phyloP scores from a whole-genome alignment of 2,797 vertebrate genomes.

The Ciconia nigra region DNA sequence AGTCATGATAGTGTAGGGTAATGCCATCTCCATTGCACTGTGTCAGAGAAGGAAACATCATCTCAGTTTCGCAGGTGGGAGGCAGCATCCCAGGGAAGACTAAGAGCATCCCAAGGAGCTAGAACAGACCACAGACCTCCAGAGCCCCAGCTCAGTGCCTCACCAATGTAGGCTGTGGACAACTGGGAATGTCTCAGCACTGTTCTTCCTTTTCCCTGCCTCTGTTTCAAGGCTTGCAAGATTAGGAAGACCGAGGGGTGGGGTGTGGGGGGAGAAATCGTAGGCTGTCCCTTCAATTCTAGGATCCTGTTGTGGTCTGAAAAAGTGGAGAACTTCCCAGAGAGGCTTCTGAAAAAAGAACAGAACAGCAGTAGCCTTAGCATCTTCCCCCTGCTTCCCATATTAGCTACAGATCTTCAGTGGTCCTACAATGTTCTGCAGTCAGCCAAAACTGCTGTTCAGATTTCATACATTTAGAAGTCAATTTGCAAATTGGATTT shows the following conservation, averaged over 20 bases:
- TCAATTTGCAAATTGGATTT: not conserved
- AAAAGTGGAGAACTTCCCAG: not conserved
- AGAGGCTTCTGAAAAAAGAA: not conserved
- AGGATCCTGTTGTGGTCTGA: not conserved
- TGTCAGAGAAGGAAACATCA: not conserved
- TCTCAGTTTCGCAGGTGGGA: not conserved
- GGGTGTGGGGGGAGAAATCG: not conserved
- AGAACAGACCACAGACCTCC: not conserved
- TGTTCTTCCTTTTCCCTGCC: not conserved
- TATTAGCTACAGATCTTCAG: not conserved
- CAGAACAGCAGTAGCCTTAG: not conserved
- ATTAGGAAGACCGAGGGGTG: not conserved
- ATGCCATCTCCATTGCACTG: not conserved
- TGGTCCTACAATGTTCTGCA: not conserved
- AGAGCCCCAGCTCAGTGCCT: not conserved
- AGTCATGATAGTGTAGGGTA: not conserved
- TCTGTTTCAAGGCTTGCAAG: not conserved
- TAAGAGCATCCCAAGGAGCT: not conserved
- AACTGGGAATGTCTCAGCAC: not conserved
- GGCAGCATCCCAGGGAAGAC: not conserved
- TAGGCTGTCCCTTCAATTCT: not conserved
- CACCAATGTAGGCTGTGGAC: not conserved
- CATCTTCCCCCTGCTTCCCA: rapidly evolving
- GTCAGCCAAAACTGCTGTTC: not conserved
- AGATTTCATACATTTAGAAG: not conserved